These are phyloP conservation scores for Novumbra hubbsi DNA, from an alignment of 2,797 vertebrate species.

Conservation along the genomic window DNA sequence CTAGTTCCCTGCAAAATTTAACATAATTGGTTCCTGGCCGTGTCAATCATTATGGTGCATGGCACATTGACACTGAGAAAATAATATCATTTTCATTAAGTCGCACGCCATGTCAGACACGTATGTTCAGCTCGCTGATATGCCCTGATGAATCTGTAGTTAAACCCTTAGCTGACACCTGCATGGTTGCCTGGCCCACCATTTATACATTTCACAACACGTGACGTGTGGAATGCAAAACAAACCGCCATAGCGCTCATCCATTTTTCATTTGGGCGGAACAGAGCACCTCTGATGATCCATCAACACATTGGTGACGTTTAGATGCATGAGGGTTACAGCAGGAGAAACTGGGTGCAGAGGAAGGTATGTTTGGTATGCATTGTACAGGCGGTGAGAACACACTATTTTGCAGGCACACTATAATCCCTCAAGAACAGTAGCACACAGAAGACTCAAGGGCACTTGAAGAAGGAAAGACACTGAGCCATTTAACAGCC, in stretches of 20 bases:
- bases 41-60: neutral
- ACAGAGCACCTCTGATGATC: slow-evolving; percentile 62
- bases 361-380: neutral
- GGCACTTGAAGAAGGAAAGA: neutral
- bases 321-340: slow-evolving; percentile 27
- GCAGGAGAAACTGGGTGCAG: slow-evolving; percentile 6
- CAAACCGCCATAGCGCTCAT: slow-evolving; percentile 54
- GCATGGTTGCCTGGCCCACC: slow-evolving; percentile 33
- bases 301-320: slow-evolving; percentile 44
- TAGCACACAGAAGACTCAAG: neutral
- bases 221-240: slow-evolving; percentile 68
- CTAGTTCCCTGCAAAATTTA: neutral
- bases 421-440: too few relatives aligned
- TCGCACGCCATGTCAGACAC: slow-evolving; percentile 37
- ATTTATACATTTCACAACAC: slow-evolving; percentile 70
- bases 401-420: neutral
- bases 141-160: slow-evolving; percentile 45
- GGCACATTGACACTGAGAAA: neutral
- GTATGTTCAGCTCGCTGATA: slow-evolving; percentile 34
- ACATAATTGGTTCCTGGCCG: neutral
- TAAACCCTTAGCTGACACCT: slow-evolving; percentile 60
- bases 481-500: neutral
- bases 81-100: neutral
- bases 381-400: neutral
- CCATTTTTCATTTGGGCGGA: slow-evolving; percentile 58